phyloP scores from a whole-genome alignment of 2,888 invertebrate genomes.

The Electrophaes corylata region DNA sequence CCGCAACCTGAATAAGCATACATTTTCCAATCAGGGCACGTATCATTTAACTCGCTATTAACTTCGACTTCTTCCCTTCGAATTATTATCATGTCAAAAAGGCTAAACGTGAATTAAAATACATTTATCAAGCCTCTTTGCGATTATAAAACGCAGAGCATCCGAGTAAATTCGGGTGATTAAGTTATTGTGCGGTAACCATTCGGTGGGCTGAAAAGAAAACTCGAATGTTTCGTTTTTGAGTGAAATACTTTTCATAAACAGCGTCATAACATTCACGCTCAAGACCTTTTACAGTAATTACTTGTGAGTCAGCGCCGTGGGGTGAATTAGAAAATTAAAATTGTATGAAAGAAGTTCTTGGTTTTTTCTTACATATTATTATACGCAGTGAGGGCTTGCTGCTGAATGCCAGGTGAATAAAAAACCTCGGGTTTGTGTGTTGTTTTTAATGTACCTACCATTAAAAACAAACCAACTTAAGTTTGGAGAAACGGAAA shows the following conservation, averaged over 20 bases:
- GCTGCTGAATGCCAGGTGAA: not conserved
- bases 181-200: slow-evolving; percentile 75
- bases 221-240: slow-evolving; percentile 62
- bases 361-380: slow-evolving; percentile 68
- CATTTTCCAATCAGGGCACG: slow-evolving; percentile 84
- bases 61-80: slow-evolving; percentile 82
- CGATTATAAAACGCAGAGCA: slow-evolving; percentile 29
- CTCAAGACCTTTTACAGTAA: slow-evolving; percentile 82
- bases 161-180: slow-evolving; percentile 31
- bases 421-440: not conserved
- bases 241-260: slow-evolving; percentile 80
- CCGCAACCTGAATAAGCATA: slow-evolving; percentile 82
- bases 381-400: slow-evolving; percentile 34
- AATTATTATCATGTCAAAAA: slow-evolving; percentile 80
- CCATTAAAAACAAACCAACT: not conserved
- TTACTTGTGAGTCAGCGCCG: slow-evolving; percentile 66
- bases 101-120: slow-evolving; percentile 56
- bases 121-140: slow-evolving; percentile 39
- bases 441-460: not conserved
- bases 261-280: slow-evolving; percentile 82
- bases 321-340: slow-evolving; percentile 79
- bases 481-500: not conserved
- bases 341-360: slow-evolving; percentile 75
- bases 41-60: slow-evolving; percentile 84
- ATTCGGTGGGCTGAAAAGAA: slow-evolving; percentile 66